phyloP scores from a whole-genome alignment of 2,888 invertebrate genomes.

The Odontothrips loti region DNA sequence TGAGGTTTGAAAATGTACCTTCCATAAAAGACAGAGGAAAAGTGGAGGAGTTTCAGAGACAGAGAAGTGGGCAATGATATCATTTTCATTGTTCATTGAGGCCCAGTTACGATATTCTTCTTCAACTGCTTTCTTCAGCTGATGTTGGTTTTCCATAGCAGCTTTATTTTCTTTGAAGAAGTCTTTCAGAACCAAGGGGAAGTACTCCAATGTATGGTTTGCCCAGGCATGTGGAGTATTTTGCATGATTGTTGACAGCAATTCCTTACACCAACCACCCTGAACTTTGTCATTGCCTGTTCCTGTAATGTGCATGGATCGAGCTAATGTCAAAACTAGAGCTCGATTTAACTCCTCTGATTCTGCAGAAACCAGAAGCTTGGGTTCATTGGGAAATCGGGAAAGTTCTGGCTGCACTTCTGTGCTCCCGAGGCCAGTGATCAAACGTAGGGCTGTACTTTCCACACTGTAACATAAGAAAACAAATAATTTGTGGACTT shows the following conservation, averaged over 20 bases:
- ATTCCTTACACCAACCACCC: constrained; percentile 84
- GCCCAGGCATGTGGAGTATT: constrained; percentile 96
- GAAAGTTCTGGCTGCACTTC: constrained; percentile 93
- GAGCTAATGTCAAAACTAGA: constrained; percentile 85
- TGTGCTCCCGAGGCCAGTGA: constrained; percentile 85
- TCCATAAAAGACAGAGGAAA: constrained; percentile 90
- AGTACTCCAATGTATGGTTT: constrained; percentile 84
- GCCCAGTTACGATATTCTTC: constrained; percentile 96
- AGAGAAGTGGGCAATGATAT: constrained; percentile 92
- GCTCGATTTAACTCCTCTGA: constrained; percentile 93
- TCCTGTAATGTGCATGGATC: constrained; percentile 89
- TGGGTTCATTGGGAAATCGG: constrained; percentile 84
- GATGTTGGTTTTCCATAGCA: constrained; percentile 83
- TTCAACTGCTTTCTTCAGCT: constrained; percentile 84
- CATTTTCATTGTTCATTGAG: constrained; percentile 94
- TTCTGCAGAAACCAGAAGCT: constrained; percentile 86
- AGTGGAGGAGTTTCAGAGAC: constrained; percentile 87
- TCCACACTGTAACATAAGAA: constrained; percentile 60
- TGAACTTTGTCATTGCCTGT: constrained; percentile 56
- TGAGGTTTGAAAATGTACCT: constrained; percentile 49
- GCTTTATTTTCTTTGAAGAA: constrained; percentile 82
- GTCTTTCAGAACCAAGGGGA: constrained; percentile 82
- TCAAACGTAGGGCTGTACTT: constrained; percentile 79
- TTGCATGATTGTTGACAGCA: constrained; percentile 83
- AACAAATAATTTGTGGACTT: background rate